These are phyloP conservation scores for Cheilosia vernalis DNA, from an alignment of 2,888 invertebrate genomes.

Conservation along the genomic window DNA sequence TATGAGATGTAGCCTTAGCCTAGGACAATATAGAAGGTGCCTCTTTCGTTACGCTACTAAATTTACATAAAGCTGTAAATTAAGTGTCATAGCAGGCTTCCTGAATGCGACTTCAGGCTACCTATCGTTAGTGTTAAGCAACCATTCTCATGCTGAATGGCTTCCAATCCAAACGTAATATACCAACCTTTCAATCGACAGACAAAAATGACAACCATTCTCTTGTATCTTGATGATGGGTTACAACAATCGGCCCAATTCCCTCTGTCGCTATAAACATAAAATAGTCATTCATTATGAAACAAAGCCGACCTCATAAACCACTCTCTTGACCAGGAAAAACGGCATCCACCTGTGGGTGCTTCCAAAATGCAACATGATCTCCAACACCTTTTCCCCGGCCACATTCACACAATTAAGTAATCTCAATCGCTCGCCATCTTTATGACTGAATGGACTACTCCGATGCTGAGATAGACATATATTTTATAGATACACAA, in stretches of 20 bases:
- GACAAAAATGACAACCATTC: not conserved
- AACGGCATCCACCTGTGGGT: not conserved
- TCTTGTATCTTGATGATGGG: not conserved
- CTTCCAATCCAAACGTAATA: not conserved
- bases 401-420: constrained; percentile 41
- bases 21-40: no score
- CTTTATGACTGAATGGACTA: constrained; percentile 11
- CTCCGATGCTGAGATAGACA: constrained; percentile 1
- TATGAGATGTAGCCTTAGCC: no score
- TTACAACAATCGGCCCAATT: not conserved
- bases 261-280: not conserved
- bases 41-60: no score
- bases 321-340: not conserved
- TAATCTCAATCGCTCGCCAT: constrained; percentile 29
- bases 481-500: constrained; percentile 15
- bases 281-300: not conserved
- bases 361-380: constrained; percentile 23
- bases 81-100: no score
- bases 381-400: constrained; percentile 28
- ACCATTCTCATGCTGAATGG: no score
- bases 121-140: no score
- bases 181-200: not conserved
- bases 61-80: no score
- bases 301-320: constrained; percentile 7
- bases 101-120: no score